Evolutionary conservation across 2,113 vertebrate species (phyloP).

Genomic region (Suricata suricatta): DNA sequence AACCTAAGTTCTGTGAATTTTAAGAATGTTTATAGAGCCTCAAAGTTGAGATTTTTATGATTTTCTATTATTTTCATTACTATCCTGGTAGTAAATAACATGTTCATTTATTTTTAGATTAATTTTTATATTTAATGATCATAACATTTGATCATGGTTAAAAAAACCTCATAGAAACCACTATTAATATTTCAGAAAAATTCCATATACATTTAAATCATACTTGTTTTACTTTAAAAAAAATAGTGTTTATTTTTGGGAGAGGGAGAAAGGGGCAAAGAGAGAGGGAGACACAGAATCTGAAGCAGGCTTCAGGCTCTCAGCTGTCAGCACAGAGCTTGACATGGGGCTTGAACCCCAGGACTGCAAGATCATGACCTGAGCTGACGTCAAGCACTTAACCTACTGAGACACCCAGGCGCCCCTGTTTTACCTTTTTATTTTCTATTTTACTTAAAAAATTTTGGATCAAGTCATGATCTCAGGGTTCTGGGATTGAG

Average conservation of each 20-base stretch:
- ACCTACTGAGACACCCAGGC: too few species aligned
- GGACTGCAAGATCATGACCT: too few species aligned
- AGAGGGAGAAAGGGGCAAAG: too few species aligned
- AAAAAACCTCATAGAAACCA: neutral
- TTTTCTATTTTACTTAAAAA: neutral
- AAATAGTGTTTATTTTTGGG: too few species aligned
- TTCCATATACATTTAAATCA: neutral
- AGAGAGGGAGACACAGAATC: too few species aligned
- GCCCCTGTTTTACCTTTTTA: neutral
- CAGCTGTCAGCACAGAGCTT: too few species aligned
- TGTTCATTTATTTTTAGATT: neutral
- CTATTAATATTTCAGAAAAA: neutral
- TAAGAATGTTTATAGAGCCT: neutral
- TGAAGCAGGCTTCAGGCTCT: too few species aligned
- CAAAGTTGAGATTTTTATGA: neutral
- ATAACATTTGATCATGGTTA: neutral
- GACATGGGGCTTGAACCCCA: too few species aligned
- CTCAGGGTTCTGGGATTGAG: too few species aligned
- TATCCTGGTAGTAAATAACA: neutral
- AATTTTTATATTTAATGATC: conserved; percentile 5
- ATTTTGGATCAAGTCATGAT: too few species aligned
- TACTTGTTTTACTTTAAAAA: neutral
- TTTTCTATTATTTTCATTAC: neutral
- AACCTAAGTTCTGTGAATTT: neutral
- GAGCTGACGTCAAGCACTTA: too few species aligned